Conservation (phyloP, 1,140 invertebrate species). For the Drosophila navojoa region DNA sequence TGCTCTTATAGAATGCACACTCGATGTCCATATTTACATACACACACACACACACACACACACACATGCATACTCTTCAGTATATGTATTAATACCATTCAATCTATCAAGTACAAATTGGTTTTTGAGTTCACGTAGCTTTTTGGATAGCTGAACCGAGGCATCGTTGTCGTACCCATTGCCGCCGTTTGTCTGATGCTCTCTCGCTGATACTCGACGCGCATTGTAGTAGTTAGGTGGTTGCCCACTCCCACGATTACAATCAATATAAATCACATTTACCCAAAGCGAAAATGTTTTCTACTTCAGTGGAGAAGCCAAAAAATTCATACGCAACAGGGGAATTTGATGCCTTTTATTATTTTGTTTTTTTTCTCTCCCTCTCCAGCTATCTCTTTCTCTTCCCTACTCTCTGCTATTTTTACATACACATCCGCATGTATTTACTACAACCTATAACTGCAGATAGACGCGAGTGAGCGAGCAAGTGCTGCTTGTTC, state of each 20-base stretch:
- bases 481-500: too few relatives aligned
- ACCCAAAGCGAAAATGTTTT: constrained; percentile 82
- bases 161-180: constrained; percentile 32
- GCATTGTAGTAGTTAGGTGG: constrained; percentile 65
- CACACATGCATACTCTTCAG: not conserved
- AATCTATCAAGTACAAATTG: constrained; percentile 52
- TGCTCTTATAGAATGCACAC: not conserved
- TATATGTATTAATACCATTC: constrained; percentile 23
- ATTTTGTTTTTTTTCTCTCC: constrained; percentile 29
- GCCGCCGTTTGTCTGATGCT: constrained; percentile 71
- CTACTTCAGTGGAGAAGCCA: constrained; percentile 75
- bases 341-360: constrained; percentile 60
- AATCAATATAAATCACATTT: constrained; percentile 83
- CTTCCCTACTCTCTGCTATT: constrained; percentile 2
- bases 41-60: not conserved
- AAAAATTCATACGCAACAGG: constrained; percentile 82
- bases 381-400: not conserved
- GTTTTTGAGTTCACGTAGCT: constrained; percentile 34
- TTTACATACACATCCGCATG: constrained; percentile 22
- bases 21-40: not conserved
- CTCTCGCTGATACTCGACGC: constrained; percentile 50
- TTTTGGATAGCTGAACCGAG: constrained; percentile 4
- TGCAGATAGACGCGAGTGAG: constrained; percentile 26
- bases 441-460: constrained; percentile 65
- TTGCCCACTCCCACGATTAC: constrained; percentile 72